Conservation (phyloP, 2,797 vertebrate genomes). For the Sus cebifrons region DNA sequence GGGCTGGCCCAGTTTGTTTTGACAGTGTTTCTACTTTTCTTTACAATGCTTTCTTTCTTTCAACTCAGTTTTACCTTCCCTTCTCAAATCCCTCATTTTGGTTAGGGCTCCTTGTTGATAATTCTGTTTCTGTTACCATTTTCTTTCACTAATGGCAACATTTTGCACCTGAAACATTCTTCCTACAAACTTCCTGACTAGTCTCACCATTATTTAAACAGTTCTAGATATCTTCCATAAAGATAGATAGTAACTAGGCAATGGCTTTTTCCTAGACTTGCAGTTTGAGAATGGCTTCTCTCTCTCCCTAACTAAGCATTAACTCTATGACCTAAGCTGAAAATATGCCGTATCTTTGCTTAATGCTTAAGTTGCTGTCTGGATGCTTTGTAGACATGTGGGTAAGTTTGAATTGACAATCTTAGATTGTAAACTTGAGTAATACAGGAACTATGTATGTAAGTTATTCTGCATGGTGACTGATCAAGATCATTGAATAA, state of each 20-base stretch:
- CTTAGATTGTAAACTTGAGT: not conserved
- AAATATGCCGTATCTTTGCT: not conserved
- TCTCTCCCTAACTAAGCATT: not conserved
- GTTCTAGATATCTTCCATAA: not conserved
- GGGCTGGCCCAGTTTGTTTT: not conserved
- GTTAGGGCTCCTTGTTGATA: not conserved
- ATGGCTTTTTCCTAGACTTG: not conserved
- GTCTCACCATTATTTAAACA: conserved; percentile 12
- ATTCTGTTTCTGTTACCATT: not conserved
- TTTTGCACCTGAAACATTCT: not conserved
- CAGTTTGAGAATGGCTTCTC: not conserved
- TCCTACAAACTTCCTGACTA: not conserved
- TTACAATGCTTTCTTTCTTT: not conserved
- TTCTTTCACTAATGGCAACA: not conserved
- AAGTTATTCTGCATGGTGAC: not conserved
- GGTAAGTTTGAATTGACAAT: not conserved
- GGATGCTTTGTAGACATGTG: not conserved
- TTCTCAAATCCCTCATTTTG: not conserved
- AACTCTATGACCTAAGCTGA: not conserved
- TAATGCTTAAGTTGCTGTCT: not conserved
- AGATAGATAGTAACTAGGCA: not conserved
- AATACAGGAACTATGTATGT: not conserved
- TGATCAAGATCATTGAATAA: not conserved
- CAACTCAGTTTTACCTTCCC: not conserved
- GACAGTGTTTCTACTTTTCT: conserved; percentile 18